phyloP scores from a whole-genome alignment of 2,888 invertebrate species.

The Caenorhabditis uteleia region DNA sequence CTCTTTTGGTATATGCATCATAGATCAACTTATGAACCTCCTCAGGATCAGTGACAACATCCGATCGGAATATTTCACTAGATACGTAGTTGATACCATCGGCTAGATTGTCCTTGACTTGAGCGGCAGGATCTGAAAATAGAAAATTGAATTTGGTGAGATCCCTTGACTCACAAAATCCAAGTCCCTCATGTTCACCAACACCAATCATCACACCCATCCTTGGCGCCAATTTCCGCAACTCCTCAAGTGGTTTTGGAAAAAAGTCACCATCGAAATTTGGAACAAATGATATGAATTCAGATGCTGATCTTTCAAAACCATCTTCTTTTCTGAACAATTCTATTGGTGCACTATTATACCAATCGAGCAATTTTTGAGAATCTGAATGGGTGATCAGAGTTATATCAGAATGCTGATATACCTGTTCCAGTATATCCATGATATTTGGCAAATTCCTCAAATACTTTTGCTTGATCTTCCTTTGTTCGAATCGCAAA shows the following conservation, averaged over 20 bases:
- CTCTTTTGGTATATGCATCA: conserved; percentile 8
- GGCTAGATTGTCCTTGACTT: conserved; percentile 6
- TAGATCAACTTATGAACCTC: conserved; percentile 12
- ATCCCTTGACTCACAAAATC: conserved; percentile 5
- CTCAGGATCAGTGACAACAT: conserved; percentile 15
- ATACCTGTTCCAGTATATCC: conserved; percentile 20
- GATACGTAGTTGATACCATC: conserved; percentile 2
- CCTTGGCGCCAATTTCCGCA: conserved; percentile 41
- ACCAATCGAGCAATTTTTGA: conserved; percentile 11
- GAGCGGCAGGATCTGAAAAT: background rate
- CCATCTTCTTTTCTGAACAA: conserved; percentile 6
- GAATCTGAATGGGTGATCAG: conserved; percentile 1
- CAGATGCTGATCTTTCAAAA: conserved; percentile 19
- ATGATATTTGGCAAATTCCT: conserved; percentile 31
- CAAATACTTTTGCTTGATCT: conserved; percentile 15
- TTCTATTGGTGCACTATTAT: conserved; percentile 1
- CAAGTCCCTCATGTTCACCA: conserved; percentile 49
- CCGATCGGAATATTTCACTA: conserved; percentile 4
- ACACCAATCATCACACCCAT: conserved; percentile 45
- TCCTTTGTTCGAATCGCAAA: conserved; percentile 35
- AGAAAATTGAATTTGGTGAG: background rate
- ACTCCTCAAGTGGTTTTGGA: conserved; percentile 43
- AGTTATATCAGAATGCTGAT: too few relatives aligned
- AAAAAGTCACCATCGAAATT: conserved; percentile 55
- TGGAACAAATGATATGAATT: conserved; percentile 40